phyloP scores from a whole-genome alignment of 2,113 vertebrate species.

The Chaetodon trifascialis region DNA sequence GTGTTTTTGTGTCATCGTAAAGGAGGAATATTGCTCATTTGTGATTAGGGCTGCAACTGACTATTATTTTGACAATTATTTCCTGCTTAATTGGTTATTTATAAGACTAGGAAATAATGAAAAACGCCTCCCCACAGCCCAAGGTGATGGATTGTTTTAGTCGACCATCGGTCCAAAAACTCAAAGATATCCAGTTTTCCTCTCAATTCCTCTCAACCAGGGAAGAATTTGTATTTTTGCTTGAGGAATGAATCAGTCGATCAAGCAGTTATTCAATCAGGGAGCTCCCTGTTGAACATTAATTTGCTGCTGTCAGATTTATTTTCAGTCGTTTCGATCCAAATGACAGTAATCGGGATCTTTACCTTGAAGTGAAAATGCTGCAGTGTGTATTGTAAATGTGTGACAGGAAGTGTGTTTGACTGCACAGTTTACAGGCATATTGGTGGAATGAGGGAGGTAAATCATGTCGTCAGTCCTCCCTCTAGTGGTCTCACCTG shows the following conservation, averaged over 20 bases:
- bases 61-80: too few species aligned
- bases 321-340: not conserved
- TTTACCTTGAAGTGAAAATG: not conserved
- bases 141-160: too few species aligned
- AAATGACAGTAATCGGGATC: not conserved
- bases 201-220: too few species aligned
- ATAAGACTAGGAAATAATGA: too few species aligned
- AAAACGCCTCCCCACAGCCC: too few species aligned
- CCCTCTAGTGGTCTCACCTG: conserved; percentile 74
- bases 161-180: too few species aligned
- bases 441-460: not conserved
- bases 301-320: not conserved
- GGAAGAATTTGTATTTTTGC: too few species aligned
- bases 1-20: not conserved
- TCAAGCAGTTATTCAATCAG: too few species aligned
- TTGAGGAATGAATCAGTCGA: too few species aligned
- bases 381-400: not conserved
- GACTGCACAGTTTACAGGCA: too few species aligned
- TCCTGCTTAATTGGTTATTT: too few species aligned
- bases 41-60: not conserved
- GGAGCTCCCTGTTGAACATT: not conserved
- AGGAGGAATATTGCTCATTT: not conserved
- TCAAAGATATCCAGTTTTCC: too few species aligned
- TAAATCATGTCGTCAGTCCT: conserved; percentile 44
- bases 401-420: not conserved